Percentiles rank a stretch among this genome's conserved stretches.
Evolutionary conservation across 1,140 invertebrate species (phyloP).

Genomic region (Lasaia peninsularis): DNA sequence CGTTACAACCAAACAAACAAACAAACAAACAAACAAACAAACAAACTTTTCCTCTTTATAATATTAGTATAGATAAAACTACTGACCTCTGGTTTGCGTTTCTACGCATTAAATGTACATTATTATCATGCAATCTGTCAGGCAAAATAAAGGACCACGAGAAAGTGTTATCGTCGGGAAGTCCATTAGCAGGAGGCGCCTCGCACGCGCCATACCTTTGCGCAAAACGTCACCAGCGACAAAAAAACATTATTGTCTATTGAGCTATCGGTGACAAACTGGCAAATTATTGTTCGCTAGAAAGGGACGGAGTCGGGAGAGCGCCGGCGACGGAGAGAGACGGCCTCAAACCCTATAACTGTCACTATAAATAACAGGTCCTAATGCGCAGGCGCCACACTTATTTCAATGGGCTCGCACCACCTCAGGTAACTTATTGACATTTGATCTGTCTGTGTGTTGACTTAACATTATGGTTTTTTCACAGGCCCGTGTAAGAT

Average conservation of each 20-base stretch:
- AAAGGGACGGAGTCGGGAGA: not conserved
- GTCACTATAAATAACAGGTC: slow-evolving; percentile 10
- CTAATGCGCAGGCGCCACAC: slow-evolving; percentile 7
- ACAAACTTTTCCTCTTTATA: too few relatives aligned
- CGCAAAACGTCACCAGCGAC: not conserved
- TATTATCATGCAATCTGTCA: slow-evolving; percentile 1
- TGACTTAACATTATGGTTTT: slow-evolving; percentile 6
- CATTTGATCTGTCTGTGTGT: slow-evolving; percentile 2
- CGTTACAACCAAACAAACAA: too few relatives aligned
- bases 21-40: too few relatives aligned
- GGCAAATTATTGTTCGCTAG: not conserved
- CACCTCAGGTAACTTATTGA: slow-evolving; percentile 6
- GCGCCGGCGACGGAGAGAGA: not conserved
- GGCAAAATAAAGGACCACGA: not conserved
- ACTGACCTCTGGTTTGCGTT: not conserved
- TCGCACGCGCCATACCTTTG: slow-evolving; percentile 12
- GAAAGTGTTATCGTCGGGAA: not conserved
- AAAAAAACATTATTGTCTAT: slow-evolving; percentile 5
- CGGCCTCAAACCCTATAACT: not conserved
- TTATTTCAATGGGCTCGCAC: not conserved
- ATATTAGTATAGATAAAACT: too few relatives aligned
- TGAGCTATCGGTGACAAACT: slow-evolving; percentile 9
- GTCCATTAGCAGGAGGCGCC: slow-evolving; percentile 2
- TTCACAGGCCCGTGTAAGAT: not conserved
- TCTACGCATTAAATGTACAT: not conserved